Evolutionary conservation across 2,888 invertebrate genomes (phyloP).

Genomic region (Norana najaformis): DNA sequence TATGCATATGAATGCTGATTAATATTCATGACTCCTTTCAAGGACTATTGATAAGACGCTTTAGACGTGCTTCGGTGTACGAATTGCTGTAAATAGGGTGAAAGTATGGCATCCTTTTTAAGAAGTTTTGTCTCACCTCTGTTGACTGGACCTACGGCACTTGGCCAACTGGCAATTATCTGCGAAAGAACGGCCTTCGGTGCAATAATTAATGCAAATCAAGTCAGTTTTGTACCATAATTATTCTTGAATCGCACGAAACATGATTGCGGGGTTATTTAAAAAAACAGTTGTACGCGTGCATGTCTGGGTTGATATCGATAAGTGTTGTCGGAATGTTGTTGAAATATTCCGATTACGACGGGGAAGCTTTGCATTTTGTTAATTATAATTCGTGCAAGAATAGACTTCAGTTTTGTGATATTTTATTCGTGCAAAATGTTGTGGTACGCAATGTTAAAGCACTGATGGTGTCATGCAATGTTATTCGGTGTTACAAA

Average conservation of each 20-base stretch:
- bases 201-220: neutral
- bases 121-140: neutral
- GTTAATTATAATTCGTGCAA: neutral
- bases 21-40: neutral
- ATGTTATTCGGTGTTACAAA: neutral
- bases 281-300: neutral
- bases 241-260: neutral
- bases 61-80: neutral
- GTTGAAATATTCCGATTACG: neutral
- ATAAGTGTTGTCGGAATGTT: neutral
- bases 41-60: no score
- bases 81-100: neutral
- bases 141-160: neutral
- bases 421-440: no score
- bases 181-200: neutral
- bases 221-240: slow-evolving; percentile 1
- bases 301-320: neutral
- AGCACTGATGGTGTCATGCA: neutral
- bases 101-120: neutral
- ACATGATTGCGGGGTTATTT: neutral
- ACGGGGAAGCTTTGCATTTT: neutral
- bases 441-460: neutral
- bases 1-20: neutral
- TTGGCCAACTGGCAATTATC: neutral
- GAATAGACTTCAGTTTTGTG: neutral